phyloP scores from a whole-genome alignment of 2,888 invertebrate genomes.

The Yponomeuta plumbellus region DNA sequence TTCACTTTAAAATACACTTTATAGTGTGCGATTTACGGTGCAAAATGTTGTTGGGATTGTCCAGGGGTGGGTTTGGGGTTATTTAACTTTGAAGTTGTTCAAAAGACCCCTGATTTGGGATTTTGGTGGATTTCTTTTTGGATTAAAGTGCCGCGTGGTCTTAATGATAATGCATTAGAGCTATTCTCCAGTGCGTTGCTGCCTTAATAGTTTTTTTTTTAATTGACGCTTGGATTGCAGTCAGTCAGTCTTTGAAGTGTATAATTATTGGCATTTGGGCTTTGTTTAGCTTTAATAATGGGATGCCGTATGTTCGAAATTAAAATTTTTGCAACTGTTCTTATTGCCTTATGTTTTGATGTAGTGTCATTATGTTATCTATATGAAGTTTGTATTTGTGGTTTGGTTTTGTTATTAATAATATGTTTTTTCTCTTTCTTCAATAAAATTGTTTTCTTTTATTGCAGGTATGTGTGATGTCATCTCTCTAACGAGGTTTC shows the following conservation, averaged over 20 bases:
- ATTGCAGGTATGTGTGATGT: too few relatives aligned
- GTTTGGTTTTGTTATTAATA: too few relatives aligned
- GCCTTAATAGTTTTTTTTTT: conserved; percentile 14
- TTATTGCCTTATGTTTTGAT: background rate
- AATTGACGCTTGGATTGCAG: background rate
- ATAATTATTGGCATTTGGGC: conserved; percentile 2
- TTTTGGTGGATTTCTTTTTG: conserved; percentile 74
- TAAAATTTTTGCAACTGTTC: background rate
- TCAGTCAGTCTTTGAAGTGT: conserved; percentile 4
- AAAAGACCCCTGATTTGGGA: conserved; percentile 71
- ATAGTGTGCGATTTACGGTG: conserved; percentile 17
- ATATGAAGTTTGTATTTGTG: too few relatives aligned
- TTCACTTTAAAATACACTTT: conserved; percentile 10
- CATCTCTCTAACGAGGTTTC: too few relatives aligned
- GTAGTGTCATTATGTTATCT: too few relatives aligned
- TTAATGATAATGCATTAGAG: conserved; percentile 69
- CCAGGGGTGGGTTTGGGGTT: conserved; percentile 10
- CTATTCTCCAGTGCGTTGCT: conserved; percentile 36
- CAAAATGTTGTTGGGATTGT: conserved; percentile 13
- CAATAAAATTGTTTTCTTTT: too few relatives aligned
- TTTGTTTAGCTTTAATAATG: background rate
- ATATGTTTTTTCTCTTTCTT: too few relatives aligned
- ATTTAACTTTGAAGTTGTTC: conserved; percentile 69
- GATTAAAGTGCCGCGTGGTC: conserved; percentile 73
- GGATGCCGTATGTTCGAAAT: background rate